Evolutionary conservation across 2,888 invertebrate genomes (phyloP), one percentile per base, ranked within the genome.

Genomic region (Apamea epomidion): DNA sequence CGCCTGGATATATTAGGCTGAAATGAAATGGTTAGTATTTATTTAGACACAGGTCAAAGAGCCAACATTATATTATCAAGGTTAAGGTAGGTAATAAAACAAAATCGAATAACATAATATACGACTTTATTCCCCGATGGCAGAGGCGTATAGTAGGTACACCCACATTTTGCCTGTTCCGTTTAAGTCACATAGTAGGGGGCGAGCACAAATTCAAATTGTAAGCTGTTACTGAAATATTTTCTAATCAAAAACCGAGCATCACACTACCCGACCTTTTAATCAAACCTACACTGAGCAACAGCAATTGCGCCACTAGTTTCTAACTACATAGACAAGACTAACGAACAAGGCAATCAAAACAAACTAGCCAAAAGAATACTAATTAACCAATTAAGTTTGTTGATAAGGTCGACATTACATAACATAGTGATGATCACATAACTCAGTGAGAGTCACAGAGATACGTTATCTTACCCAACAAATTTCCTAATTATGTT

Each of bases 401-500:
- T n/a, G 25, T 42, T 79, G 25, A 69, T 64, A 32, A 83, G 21
- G 21, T 37, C 25, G 54, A 58, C 25, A 70, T 54, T 62, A 25
- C 76, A 69, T 69, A 67, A 74, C 60, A 67, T 58, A 21, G n/a
- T 82, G 37, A 48, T 83, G 16, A 48, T 48, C 16, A 48, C 48
- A 14, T 48, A 48, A 48, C 48, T 48, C 45, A 48, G 48, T 48
- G 48, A 48, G 6, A 76, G 70, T 81, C 18, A 69, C 58, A 16
- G 32, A 48, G 6, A 58, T 37, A 37, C 18, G 69, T 73, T 84
- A 73, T n/a, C 14, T 42, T 69, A 51, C 16, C 12, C 64, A 25
- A 10, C 37, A 32, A 51, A 58, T 69, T 54, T 64, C 48, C 60
- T 80, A 74, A 68, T 85, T 80, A 76, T 71, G 42, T 82, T 78